Evolutionary conservation across 2,888 invertebrate genomes (phyloP), one percentile per base, ranked within the genome.

Genomic region (Melipona beecheii): DNA sequence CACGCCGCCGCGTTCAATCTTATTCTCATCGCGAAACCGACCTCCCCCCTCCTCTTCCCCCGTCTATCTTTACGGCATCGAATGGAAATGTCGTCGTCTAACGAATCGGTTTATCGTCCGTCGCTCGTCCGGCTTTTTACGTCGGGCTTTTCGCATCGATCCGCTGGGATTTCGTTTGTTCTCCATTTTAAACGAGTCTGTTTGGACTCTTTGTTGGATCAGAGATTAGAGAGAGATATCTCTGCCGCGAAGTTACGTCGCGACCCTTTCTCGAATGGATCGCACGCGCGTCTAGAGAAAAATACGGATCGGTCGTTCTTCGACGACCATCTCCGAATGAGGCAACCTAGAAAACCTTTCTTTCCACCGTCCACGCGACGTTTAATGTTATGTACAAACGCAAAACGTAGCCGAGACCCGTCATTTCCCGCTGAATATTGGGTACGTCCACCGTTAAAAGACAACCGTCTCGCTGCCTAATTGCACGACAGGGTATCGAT

Each of bases 1-100:
- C 77, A 75, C n/a, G n/a, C 31, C 65, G 60, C 31, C 43, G 13
- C 75, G 68, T 78, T 78, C 72, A 52, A 66, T 80, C 75, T 72
- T 56, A 68, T 70, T 49, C 77, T 36, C 6, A 27, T 27, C 17
- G 66, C 66, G 36, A 36, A 80, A 56, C 36, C 43, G 11, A 49
- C 54, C 77, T 49, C 31, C 73, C 27, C 15, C 43, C 43, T 43
- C 36, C 31, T 31, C 31, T 31, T 31, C 31, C 31, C 31, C 31
- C 27, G 0, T 24, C 68, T 62, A 60, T 69, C 56, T 54, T 62
- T 52, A 15, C 66, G 19, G 49, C 62, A 56, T 50, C 62, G 62
- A 60, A 27, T 62, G 72, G 43, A 52, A 68, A 62, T 24, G 64
- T 70, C 43, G 64, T 70, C 43, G 64, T 31, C 19, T 62, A 69